Conservation (phyloP, 2,888 invertebrate species). For the Dynastes grantii region DNA sequence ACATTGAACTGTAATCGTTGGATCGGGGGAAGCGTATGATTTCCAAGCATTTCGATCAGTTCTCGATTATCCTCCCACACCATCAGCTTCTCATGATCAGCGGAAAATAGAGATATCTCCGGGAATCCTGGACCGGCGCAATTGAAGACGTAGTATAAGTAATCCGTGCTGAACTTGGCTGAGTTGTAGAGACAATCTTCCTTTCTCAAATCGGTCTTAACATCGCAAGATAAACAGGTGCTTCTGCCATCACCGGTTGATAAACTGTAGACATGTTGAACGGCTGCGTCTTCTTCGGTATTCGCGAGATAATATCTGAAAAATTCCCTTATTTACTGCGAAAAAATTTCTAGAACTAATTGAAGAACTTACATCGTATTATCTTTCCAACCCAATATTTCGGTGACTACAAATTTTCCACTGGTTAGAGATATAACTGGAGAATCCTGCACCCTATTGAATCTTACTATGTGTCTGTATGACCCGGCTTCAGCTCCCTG, state of each 20-base stretch:
- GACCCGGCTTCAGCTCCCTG: constrained; percentile 74
- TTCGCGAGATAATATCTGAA: constrained; percentile 90
- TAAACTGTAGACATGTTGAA: constrained; percentile 86
- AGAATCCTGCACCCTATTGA: constrained; percentile 70
- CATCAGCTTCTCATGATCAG: constrained; percentile 67
- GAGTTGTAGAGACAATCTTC: constrained; percentile 79
- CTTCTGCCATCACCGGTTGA: constrained; percentile 72
- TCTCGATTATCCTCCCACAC: constrained; percentile 81
- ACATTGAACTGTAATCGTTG: constrained; percentile 78
- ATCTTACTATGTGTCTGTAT: constrained; percentile 79
- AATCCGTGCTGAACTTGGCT: constrained; percentile 79
- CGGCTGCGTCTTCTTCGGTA: constrained; percentile 81
- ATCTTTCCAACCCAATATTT: constrained; percentile 83
- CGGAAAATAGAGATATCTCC: constrained; percentile 77
- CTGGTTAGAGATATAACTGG: constrained; percentile 71
- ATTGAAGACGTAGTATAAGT: constrained; percentile 79
- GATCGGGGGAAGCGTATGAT: constrained; percentile 74
- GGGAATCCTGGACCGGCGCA: constrained; percentile 92
- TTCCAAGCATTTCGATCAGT: constrained; percentile 71
- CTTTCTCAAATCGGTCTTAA: constrained; percentile 70
- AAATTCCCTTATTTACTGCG: constrained; percentile 15
- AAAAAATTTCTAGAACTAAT: neutral
- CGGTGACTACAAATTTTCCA: constrained; percentile 81
- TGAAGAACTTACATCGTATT: constrained; percentile 77
- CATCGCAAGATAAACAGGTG: constrained; percentile 85